Base-by-base conservation (phyloP, 2,113 vertebrate species). In the Capra hircus region DNA sequence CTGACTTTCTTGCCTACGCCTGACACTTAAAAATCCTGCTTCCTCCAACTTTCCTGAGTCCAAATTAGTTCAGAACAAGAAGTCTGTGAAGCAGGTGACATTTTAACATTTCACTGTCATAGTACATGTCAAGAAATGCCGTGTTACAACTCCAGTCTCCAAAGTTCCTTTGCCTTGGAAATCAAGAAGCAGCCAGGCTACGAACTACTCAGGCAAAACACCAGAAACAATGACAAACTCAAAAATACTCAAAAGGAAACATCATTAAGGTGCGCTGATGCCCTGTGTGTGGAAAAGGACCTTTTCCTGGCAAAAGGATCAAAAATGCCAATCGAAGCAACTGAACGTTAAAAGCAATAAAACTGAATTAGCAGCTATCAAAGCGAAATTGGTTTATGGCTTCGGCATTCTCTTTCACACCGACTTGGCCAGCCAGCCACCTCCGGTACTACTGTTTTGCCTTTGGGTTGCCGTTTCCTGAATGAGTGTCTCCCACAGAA, bases 1-100 rank as follows among this genome's bases (percentile, higher is more conserved):
- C 83, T 25, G 21, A 81, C 78, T 85, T 92, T 40, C 67, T 48
- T 64, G 84, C 87, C 92, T 67, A 71, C 19, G 10, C 88, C 11
- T 6, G 36, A 77, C 64, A 90, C 91, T 97, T 92, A 91, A 97
- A 50, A 97, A 71, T 28, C 60, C 82, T 62, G 78, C 67, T 96
- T 91, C 94, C 82, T 90, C 89, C 87, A 6, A 77, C 92, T 85
- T 95, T 97, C 92, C 53, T 45, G 57, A 96, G 96, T 83, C 48
- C 50, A 59, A 95, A 82, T 45, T 92, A 98, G 67, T 96, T 91
- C 28, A 52, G 52, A 91, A 93, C 33, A 78, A 96, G 78, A 0
- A 1, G 21, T 84, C 83, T 78, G 94, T 52, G 28, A 95, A 96
- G 60, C 97, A 98, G 93, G 81, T 90, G 33, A 93, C 53, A 97